Evolutionary conservation across 2,888 invertebrate species (phyloP), one percentile per base, ranked within the genome.

Genomic region (Polyommatus icarus): DNA sequence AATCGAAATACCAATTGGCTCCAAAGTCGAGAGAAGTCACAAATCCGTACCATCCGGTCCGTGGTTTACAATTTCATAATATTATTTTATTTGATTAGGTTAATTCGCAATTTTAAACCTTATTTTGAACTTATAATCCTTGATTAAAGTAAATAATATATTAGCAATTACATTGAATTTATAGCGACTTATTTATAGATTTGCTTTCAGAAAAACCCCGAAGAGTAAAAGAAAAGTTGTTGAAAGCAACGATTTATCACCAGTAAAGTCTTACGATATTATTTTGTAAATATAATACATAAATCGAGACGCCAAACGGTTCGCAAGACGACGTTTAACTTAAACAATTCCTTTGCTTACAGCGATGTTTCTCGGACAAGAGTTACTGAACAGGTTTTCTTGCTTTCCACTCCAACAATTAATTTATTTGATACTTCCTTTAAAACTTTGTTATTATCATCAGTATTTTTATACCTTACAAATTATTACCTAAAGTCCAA

Each of bases 361-460:
- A 32, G 67, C 67, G 29, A 67, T 67, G 29, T 67, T 18, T 67
- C 67, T 29, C 18, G n/a, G 12, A 40, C 40, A n/a, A 10, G 20
- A 72, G 72, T 72, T 71, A 72, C 72, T 72, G 40, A 72, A 72
- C 72, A 72, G 40, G 72, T 72, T 72, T 72, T 72, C 20, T 72
- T 72, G 72, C 72, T 72, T 72, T 72, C 72, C 40, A 40, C 36
- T 40, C 36, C 36, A 72, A 32, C 3, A 72, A 72, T 72, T 72
- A 72, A 71, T 71, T 71, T 32, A 71, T 36, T 71, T 7, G 18
- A 29, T 71, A 71, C 36, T 71, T 71, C 71, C 36, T 71, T 36
- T 18, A 8, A 71, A 71, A 18, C 29, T 32, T 71, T 29, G 67
- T 36, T 18, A 75, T 40, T 40, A 40, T 40, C 40, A 40, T 46